Percentiles rank a stretch among this genome's conserved stretches.
Conservation (phyloP, 2,888 invertebrate species). For the Eutolmus rufibarbis region DNA sequence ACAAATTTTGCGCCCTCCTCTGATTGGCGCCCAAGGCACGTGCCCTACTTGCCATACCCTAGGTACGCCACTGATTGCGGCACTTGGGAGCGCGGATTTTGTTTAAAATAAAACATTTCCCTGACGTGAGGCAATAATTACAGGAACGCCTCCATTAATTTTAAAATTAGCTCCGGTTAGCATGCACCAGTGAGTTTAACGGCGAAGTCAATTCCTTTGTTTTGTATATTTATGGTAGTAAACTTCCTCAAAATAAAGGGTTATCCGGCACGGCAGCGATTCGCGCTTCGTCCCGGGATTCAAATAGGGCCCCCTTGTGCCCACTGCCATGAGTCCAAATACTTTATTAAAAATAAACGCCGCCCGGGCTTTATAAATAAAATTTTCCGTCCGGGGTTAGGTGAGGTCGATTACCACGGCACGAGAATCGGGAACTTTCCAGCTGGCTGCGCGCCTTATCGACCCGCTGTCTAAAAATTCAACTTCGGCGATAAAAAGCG, state of each 20-base stretch:
- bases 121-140: slow-evolving; percentile 14
- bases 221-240: slow-evolving; percentile 14
- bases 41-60: too few relatives aligned
- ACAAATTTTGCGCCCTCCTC: too few relatives aligned
- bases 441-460: slow-evolving; percentile 23
- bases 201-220: slow-evolving; percentile 1
- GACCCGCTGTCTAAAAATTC: slow-evolving; percentile 12
- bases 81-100: not conserved
- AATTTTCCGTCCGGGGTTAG: not conserved
- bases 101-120: slow-evolving; percentile 25
- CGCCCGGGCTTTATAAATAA: slow-evolving; percentile 21
- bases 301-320: not conserved
- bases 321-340: not conserved
- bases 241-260: slow-evolving; percentile 28
- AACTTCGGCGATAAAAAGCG: slow-evolving; percentile 25
- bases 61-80: too few relatives aligned
- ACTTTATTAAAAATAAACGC: slow-evolving; percentile 38
- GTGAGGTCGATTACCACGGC: slow-evolving; percentile 26
- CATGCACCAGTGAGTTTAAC: slow-evolving; percentile 11
- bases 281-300: not conserved
- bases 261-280: not conserved
- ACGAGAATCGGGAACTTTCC: slow-evolving; percentile 32
- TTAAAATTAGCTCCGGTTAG: slow-evolving; percentile 34
- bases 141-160: slow-evolving; percentile 31
- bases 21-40: too few relatives aligned